These are phyloP conservation scores for Drosophila heteroneura DNA, from an alignment of 2,888 invertebrate genomes.

Conservation along the genomic window DNA sequence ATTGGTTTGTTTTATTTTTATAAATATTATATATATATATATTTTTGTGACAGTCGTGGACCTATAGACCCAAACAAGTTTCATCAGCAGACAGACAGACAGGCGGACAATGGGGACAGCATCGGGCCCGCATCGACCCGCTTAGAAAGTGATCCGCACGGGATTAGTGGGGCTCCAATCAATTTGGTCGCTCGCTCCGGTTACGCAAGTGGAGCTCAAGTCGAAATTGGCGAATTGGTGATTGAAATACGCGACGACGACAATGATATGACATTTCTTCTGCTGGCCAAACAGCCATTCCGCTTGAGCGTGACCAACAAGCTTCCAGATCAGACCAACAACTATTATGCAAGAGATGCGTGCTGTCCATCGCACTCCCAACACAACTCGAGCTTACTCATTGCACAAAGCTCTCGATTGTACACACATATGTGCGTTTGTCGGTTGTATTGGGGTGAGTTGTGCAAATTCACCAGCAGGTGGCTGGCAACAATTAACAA, in stretches of 20 bases:
- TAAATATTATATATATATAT: slow-evolving; percentile 3
- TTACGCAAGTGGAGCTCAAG: slow-evolving; percentile 44
- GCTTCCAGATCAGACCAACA: slow-evolving; percentile 25
- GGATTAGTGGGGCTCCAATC: slow-evolving; percentile 55
- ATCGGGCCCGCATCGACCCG: slow-evolving; percentile 31
- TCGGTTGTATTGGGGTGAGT: slow-evolving; percentile 4
- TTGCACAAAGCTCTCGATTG: slow-evolving; percentile 9
- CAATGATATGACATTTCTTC: slow-evolving; percentile 58
- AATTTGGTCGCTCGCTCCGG: slow-evolving; percentile 6
- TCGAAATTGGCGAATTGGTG: slow-evolving; percentile 24
- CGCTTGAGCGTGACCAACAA: slow-evolving; percentile 45
- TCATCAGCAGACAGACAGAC: slow-evolving; percentile 7
- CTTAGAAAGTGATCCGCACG: slow-evolving; percentile 73
- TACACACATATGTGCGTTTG: neutral
- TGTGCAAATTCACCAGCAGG: slow-evolving; percentile 7
- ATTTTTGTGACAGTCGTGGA: slow-evolving; percentile 24
- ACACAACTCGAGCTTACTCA: neutral
- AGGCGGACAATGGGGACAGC: neutral
- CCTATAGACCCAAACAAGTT: slow-evolving; percentile 51
- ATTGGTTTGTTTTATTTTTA: slow-evolving; percentile 19
- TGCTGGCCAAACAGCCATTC: slow-evolving; percentile 20
- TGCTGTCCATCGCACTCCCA: neutral
- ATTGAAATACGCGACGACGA: slow-evolving; percentile 14
- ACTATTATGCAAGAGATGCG: slow-evolving; percentile 36
- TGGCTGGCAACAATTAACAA: neutral